A percentile compares a stretch with the other conserved stretches of the same genome.
Conservation (phyloP, 1,140 invertebrate genomes). For the Antheraea pernyi region DNA sequence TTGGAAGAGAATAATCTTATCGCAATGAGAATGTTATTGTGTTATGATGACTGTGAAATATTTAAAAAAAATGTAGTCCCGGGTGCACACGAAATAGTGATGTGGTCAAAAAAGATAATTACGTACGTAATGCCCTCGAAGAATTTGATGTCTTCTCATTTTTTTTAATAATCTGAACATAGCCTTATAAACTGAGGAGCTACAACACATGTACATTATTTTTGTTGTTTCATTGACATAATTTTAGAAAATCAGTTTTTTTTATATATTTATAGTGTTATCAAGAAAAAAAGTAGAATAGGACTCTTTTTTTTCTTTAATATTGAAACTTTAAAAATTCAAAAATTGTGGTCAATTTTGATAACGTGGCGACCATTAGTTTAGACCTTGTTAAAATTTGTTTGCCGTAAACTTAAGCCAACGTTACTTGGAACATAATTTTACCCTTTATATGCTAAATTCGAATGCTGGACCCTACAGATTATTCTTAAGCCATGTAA, state of each 20-base stretch:
- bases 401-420: too few relatives aligned
- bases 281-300: too few relatives aligned
- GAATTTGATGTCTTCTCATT: slow-evolving; percentile 17
- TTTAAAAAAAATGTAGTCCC: slow-evolving; percentile 27
- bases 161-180: slow-evolving; percentile 1
- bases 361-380: too few relatives aligned
- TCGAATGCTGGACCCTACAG: too few relatives aligned
- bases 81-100: slow-evolving; percentile 23
- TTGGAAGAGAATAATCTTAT: slow-evolving; percentile 19
- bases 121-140: slow-evolving; percentile 22
- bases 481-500: too few relatives aligned
- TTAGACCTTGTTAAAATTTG: too few relatives aligned
- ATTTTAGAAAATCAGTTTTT: neutral
- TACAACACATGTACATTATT: neutral
- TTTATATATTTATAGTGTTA: too few relatives aligned
- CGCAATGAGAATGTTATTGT: slow-evolving; percentile 32
- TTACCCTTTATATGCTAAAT: too few relatives aligned
- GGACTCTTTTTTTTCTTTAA: too few relatives aligned
- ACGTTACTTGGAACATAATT: too few relatives aligned
- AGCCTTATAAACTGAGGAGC: neutral
- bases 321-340: too few relatives aligned
- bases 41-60: slow-evolving; percentile 26
- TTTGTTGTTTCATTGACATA: neutral
- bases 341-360: too few relatives aligned
- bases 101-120: slow-evolving; percentile 30